These are phyloP conservation scores for Myripristis jacobus DNA, from an alignment of 2,797 vertebrate species.

Conservation along the genomic window DNA sequence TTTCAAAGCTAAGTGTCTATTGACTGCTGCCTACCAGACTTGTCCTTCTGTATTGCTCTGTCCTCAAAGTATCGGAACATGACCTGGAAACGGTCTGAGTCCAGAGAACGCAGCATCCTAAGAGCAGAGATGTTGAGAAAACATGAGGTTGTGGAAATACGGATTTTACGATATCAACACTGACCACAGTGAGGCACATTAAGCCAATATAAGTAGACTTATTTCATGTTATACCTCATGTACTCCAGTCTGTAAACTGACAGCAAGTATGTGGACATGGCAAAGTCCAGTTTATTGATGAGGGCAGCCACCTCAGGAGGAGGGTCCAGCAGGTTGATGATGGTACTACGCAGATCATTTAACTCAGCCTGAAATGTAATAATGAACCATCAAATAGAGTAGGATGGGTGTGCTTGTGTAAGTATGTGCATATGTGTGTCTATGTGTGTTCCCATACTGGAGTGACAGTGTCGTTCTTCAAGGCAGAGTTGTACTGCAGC, in stretches of 20 bases:
- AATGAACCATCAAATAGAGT: background rate
- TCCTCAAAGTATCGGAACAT: conserved; percentile 99
- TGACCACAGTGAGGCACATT: background rate
- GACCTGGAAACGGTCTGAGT: conserved; percentile 97
- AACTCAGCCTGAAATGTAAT: conserved; percentile 88
- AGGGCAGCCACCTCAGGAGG: conserved; percentile 91
- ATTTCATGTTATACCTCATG: conserved; percentile 86
- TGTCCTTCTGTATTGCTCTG: conserved; percentile 98
- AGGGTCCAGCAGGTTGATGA: conserved; percentile 94
- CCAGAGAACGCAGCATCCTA: conserved; percentile 90
- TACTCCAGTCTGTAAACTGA: conserved; percentile 97
- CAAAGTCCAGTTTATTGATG: conserved; percentile 97
- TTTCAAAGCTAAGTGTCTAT: too few species aligned
- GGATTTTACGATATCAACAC: background rate
- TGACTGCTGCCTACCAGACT: conserved; percentile 86
- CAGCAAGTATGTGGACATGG: conserved; percentile 96
- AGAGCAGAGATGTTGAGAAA: background rate
- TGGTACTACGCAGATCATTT: conserved; percentile 92
- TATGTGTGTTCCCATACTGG: conserved; percentile 77
- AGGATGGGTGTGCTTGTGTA: background rate
- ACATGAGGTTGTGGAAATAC: background rate
- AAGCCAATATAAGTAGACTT: background rate
- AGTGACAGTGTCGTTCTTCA: conserved; percentile 97
- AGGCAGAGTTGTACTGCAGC: conserved; percentile 97
- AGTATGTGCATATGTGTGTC: background rate